These are phyloP conservation scores for Discoglossus pictus DNA, from an alignment of 2,797 vertebrate species.

Conservation along the genomic window DNA sequence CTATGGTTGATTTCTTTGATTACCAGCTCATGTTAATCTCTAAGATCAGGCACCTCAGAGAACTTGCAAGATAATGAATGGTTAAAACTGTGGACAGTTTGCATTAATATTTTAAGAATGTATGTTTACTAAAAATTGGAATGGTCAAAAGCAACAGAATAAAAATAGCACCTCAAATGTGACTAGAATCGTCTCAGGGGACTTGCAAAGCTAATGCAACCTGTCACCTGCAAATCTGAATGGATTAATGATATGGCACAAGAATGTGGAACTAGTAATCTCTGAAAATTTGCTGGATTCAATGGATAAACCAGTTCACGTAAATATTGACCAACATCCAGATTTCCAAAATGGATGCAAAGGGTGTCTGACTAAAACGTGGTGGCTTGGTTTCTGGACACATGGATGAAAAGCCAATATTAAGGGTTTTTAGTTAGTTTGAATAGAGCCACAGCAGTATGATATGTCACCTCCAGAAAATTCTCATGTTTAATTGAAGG, in stretches of 20 bases:
- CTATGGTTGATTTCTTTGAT: background rate
- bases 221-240: slow-evolving; percentile 23
- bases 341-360: slow-evolving; percentile 7
- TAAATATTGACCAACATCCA: background rate
- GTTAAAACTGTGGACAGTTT: slow-evolving; percentile 4
- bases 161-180: slow-evolving; percentile 40
- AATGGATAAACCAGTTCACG: background rate
- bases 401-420: slow-evolving; percentile 10
- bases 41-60: background rate
- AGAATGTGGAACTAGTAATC: slow-evolving; percentile 15
- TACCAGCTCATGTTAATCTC: background rate
- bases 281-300: background rate
- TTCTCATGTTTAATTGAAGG: slow-evolving; percentile 4
- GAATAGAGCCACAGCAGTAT: slow-evolving; percentile 10
- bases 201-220: slow-evolving; percentile 25
- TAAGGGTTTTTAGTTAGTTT: slow-evolving; percentile 20
- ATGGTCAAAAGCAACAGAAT: slow-evolving; percentile 20
- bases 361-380: background rate
- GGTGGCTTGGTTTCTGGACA: background rate
- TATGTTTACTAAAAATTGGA: slow-evolving; percentile 15
- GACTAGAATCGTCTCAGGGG: slow-evolving; percentile 43
- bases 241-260: slow-evolving; percentile 15
- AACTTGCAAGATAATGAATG: slow-evolving; percentile 2
- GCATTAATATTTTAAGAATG: slow-evolving; percentile 16
- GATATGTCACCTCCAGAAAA: slow-evolving; percentile 19